Percentiles rank a stretch among this genome's conserved stretches.
Evolutionary conservation across 2,888 invertebrate genomes (phyloP).

Genomic region (Lochmaea capreae): DNA sequence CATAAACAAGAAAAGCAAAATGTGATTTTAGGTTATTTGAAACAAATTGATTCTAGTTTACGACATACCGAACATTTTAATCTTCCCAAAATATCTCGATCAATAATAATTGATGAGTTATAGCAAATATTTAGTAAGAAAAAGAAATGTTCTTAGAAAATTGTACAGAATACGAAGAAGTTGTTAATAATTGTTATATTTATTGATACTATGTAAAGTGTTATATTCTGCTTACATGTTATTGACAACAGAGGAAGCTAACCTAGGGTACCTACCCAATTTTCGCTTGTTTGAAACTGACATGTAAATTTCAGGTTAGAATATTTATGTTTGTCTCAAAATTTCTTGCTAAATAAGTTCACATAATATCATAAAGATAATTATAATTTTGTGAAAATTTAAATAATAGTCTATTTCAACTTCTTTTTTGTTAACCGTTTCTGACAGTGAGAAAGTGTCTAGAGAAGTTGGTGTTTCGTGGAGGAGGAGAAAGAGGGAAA

Average conservation of each 20-base stretch:
- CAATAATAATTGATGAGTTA: constrained; percentile 20
- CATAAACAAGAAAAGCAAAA: constrained; percentile 52
- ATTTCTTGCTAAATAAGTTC: no score
- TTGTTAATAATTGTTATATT: constrained; percentile 5
- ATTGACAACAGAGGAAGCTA: not conserved
- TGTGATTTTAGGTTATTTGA: constrained; percentile 48
- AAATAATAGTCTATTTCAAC: no score
- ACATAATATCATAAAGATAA: no score
- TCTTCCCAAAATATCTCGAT: not conserved
- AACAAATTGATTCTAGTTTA: constrained; percentile 44
- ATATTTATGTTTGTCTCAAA: no score
- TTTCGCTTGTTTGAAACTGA: no score
- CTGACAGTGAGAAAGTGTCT: no score
- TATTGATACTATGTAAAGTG: not conserved
- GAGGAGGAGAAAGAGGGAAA: no score
- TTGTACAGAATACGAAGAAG: not conserved
- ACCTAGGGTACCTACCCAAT: no score
- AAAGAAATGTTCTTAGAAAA: not conserved
- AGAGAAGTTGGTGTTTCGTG: no score
- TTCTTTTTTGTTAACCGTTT: no score
- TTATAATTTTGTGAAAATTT: no score
- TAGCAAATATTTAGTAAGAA: constrained; percentile 6
- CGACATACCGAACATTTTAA: constrained; percentile 15
- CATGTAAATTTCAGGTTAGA: no score
- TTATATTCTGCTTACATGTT: not conserved